A percentile compares a stretch with the other conserved stretches of the same genome.
These are phyloP conservation scores for Murina feae DNA, from an alignment of 2,113 vertebrate species.

Conservation along the genomic window DNA sequence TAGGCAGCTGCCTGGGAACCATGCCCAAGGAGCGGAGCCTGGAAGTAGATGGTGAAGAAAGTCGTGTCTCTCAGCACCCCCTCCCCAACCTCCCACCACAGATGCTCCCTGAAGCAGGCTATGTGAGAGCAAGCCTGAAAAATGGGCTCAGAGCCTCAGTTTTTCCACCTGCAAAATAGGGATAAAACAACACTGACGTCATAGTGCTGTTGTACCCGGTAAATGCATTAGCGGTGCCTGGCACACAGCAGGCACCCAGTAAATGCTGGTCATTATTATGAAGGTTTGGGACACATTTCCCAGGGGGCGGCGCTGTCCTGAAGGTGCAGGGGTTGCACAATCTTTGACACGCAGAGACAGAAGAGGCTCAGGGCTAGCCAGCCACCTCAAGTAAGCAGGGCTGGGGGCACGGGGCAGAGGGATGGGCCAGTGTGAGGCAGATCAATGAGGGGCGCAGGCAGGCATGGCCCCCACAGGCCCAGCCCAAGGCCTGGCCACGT, in stretches of 20 bases:
- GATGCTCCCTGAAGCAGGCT: not conserved
- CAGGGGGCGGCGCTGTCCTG: not conserved
- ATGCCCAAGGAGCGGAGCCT: not conserved
- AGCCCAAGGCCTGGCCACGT: conserved; percentile 58
- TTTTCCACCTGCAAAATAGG: not conserved
- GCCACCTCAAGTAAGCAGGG: not conserved
- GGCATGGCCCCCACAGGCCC: not conserved
- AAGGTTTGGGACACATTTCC: not conserved
- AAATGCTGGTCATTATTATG: not conserved
- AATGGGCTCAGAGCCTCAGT: not conserved
- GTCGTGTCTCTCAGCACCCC: not conserved
- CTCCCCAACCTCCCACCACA: not conserved
- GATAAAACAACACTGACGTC: not conserved
- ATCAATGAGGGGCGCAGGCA: not conserved
- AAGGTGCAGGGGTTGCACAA: not conserved
- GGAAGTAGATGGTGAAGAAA: not conserved
- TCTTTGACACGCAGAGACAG: not conserved
- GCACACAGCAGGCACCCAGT: not conserved
- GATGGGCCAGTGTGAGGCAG: not conserved
- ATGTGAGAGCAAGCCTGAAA: not conserved
- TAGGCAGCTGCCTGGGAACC: not conserved
- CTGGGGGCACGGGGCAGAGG: not conserved
- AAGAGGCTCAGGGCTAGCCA: not conserved
- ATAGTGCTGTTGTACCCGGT: not conserved
- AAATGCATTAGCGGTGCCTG: not conserved